Base-by-base conservation (phyloP, 2,888 invertebrate genomes). In the Pterostichus niger region DNA sequence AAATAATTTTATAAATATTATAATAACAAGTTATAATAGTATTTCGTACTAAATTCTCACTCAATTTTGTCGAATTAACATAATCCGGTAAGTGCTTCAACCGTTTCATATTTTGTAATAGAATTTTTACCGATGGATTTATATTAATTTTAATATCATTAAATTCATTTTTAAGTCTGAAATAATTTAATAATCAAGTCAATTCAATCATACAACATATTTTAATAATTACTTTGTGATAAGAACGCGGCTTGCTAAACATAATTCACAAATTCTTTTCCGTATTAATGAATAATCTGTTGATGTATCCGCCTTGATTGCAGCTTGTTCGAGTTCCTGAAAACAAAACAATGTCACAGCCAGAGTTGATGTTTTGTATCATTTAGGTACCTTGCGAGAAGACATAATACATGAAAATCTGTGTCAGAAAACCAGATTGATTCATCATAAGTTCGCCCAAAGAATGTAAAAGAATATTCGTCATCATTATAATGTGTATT, bases 311-410 rank as follows among this genome's bases (percentile, higher is more conserved):
- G 75, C 56, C 56, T 40, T 52, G n/a, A 73, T 46, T 44, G 82
- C 75, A 24, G 76, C 76, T 35, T 54, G 73, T 44, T 82, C 82
- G 5, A 82, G 76, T 15, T 82, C 31, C 82, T 82, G 33, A 71
- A 44, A 64, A 35, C 9, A 11, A 6, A 24, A 31, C 2, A 49
- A 2, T n/a, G 10, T 54, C 31, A 31, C 31, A 11, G 17, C n/a
- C 6, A 59, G 33, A 13, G 31, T 35, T 13, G 35, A 35, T 13
- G n/a, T 2, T 56, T 15, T 56, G 56, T 56, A 10, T 31, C 24
- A 24, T 64, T 6, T 64, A 59, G 7, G 1, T 76, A 82, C 82
- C 64, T 82, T 59, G 82, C 76, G 7, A 82, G 31, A 64, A n/a
- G 13, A 7, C 64, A 64, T 35, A 75, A 52, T 7, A 76, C 17